These are phyloP conservation scores for Pandemis cinnamomeana DNA, from an alignment of 2,888 invertebrate species.

Conservation along the genomic window DNA sequence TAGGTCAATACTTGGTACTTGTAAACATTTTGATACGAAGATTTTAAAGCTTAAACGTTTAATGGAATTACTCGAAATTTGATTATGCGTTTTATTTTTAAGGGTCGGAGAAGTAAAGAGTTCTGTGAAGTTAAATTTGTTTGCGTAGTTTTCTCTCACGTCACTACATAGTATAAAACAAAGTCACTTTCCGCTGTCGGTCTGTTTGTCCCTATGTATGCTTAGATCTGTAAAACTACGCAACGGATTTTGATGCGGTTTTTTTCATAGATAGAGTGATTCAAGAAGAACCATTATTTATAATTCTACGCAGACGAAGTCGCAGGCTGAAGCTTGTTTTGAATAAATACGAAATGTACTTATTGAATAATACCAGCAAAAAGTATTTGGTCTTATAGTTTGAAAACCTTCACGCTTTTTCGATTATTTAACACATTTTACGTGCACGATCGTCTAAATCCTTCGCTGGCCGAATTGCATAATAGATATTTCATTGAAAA, in stretches of 20 bases:
- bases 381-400: constrained; percentile 2
- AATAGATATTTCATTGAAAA: constrained; percentile 25
- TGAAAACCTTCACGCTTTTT: constrained; percentile 32
- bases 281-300: no score
- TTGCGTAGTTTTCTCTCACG: background rate
- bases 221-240: no score
- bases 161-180: no score
- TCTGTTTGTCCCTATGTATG: no score
- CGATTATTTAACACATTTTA: constrained; percentile 29
- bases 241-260: no score
- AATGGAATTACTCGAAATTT: background rate
- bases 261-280: no score
- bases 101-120: no score
- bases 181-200: no score
- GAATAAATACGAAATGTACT: background rate
- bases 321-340: no score
- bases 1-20: constrained; percentile 21
- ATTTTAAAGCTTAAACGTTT: background rate
- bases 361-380: constrained; percentile 5
- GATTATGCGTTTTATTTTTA: no score
- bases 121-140: background rate
- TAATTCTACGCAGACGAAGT: no score
- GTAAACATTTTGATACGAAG: constrained; percentile 3
- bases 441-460: constrained; percentile 23
- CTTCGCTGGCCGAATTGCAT: constrained; percentile 31